Conservation (phyloP, 2,888 invertebrate genomes). For the Pilophorus perplexus region DNA sequence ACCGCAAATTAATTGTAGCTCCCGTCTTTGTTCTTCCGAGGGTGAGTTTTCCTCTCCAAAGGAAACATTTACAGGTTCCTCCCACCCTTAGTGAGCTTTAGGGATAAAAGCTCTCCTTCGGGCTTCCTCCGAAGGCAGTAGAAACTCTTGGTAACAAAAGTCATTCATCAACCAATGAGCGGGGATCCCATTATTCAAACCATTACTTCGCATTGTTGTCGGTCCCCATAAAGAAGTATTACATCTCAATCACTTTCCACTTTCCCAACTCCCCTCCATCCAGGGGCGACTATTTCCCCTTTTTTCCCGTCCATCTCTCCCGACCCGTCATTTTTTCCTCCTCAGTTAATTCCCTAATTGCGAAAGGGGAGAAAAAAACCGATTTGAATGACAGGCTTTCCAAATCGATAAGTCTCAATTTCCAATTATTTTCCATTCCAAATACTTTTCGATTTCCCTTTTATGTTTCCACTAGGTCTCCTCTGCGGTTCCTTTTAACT, state of each 20-base stretch:
- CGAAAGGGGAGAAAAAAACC: no score
- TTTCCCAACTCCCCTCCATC: neutral
- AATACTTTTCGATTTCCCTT: neutral
- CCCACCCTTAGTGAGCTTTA: neutral
- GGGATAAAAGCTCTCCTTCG: constrained; percentile 9
- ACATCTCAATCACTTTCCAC: constrained; percentile 29
- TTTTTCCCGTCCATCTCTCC: neutral
- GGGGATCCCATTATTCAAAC: constrained; percentile 35
- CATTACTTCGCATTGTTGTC: constrained; percentile 28
- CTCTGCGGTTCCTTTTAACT: neutral
- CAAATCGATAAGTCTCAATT: neutral
- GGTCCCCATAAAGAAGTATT: constrained; percentile 25
- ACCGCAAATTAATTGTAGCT: constrained; percentile 33
- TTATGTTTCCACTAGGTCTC: neutral
- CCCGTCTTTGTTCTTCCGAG: neutral
- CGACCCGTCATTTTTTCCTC: neutral
- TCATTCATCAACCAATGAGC: constrained; percentile 33
- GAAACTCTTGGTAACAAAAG: constrained; percentile 18
- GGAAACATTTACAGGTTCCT: constrained; percentile 28
- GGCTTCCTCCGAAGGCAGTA: neutral
- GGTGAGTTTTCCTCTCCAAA: constrained; percentile 6
- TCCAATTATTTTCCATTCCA: neutral
- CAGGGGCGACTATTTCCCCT: no score
- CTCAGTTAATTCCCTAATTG: neutral
- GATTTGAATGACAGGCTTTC: neutral